Base-by-base conservation (phyloP, 2,888 invertebrate species). In the Gibbula magus region DNA sequence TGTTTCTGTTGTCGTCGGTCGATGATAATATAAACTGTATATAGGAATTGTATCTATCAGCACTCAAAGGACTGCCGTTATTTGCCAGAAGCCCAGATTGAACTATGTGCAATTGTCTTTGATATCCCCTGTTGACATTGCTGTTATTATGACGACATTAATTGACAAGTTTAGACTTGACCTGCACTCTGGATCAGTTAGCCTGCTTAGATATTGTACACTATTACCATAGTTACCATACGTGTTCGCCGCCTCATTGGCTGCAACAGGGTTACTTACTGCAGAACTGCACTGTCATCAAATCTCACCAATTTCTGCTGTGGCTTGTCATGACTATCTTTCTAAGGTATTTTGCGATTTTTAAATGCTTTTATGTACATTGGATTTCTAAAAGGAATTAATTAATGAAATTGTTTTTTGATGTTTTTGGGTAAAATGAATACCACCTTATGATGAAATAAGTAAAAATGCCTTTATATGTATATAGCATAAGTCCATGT, bases 161-260 rank as follows among this genome's bases (percentile, higher is more conserved):
- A 45, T 45, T 45, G 45, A 45, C 45, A 45, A 45, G 45, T 45
- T 45, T 45, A 5, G 45, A 45, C 45, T 29, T 61, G 70, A 35
- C 70, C 20, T 70, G 32, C 70, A 70, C 39, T 20, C 29, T 70
- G 70, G 70, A 70, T 70, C 70, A 70, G 39, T 70, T 70, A 70
- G 70, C 70, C 70, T 70, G 70, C 70, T 70, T 70, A 70, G 39
- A 70, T 70, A 70, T 70, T 70, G 70, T 70, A 70, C 32, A 70
- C 70, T 32, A 35, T 20, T 70, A 32, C 35, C 20, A 35, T 29
- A 39, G 29, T 32, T 70, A 35, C 35, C 70, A 20, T 70, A 70
- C 70, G 35, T 70, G 70, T 70, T 70, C 35, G 20, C 70, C 39
- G 20, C 56, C 20, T n/a, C 35, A 35, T 35, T 70, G 61, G 61